phyloP scores from a whole-genome alignment of 2,113 vertebrate species.

The Chionomys nivalis region DNA sequence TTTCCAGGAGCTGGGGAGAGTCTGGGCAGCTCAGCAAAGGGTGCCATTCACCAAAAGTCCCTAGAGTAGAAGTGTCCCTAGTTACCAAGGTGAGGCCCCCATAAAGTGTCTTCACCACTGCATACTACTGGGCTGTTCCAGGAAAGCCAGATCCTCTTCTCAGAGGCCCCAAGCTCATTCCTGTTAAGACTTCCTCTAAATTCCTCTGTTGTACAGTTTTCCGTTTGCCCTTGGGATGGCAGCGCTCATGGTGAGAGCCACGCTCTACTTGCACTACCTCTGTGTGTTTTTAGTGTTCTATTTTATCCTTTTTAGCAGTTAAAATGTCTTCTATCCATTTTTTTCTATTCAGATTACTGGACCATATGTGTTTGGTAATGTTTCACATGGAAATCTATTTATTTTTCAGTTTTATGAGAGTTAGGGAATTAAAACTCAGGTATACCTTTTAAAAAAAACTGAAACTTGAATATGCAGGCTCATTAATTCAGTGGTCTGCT shows the following conservation, averaged over 20 bases:
- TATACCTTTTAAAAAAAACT: neutral
- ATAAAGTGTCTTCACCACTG: neutral
- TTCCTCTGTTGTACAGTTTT: neutral
- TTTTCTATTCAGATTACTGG: neutral
- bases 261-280: neutral
- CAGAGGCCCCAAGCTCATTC: neutral
- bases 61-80: neutral
- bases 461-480: constrained; percentile 33
- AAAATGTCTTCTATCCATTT: neutral
- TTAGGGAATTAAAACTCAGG: constrained; percentile 40
- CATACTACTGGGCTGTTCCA: neutral
- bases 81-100: neutral
- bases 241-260: neutral
- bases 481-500: neutral
- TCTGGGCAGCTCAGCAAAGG: neutral
- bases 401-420: neutral
- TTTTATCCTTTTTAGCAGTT: neutral
- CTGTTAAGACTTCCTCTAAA: neutral
- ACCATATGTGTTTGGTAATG: neutral
- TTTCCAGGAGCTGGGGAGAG: neutral
- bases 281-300: neutral
- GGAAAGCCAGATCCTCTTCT: neutral
- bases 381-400: neutral
- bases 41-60: neutral
- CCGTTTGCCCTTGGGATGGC: neutral